These are phyloP conservation scores for Harlomillsia oculata DNA, from an alignment of 1,140 invertebrate species.

Conservation along the genomic window DNA sequence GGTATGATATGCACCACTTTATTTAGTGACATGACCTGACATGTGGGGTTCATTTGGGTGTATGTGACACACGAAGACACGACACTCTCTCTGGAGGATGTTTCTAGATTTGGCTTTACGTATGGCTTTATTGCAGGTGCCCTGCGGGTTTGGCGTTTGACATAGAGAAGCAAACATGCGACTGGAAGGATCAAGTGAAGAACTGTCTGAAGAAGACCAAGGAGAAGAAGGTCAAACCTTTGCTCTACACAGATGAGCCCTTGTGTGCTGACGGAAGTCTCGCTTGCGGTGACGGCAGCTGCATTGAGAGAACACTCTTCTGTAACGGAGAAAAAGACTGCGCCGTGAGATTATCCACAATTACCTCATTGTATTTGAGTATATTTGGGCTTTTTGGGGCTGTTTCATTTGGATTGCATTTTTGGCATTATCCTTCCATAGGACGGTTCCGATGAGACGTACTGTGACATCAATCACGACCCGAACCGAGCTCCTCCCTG, in stretches of 20 bases:
- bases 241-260: constrained; percentile 81
- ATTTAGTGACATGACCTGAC: no score
- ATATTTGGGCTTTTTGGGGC: not conserved
- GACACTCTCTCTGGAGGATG: no score
- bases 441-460: constrained; percentile 35
- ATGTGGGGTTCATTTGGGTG: not conserved
- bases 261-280: constrained; percentile 71
- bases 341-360: constrained; percentile 40
- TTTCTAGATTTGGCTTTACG: not conserved
- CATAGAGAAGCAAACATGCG: constrained; percentile 90
- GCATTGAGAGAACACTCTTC: constrained; percentile 81
- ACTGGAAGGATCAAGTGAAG: constrained; percentile 87
- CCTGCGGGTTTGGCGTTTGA: constrained; percentile 87
- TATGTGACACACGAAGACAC: no score
- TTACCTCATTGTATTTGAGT: not conserved
- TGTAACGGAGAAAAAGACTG: constrained; percentile 90
- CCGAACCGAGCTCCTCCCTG: constrained; percentile 85
- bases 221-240: constrained; percentile 73
- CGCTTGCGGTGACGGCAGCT: constrained; percentile 75
- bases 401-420: not conserved
- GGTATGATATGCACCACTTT: no score
- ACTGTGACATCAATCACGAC: constrained; percentile 76
- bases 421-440: not conserved
- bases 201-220: constrained; percentile 87
- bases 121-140: constrained; percentile 47